Conservation (phyloP, 2,888 invertebrate genomes). For the Drepana falcataria region DNA sequence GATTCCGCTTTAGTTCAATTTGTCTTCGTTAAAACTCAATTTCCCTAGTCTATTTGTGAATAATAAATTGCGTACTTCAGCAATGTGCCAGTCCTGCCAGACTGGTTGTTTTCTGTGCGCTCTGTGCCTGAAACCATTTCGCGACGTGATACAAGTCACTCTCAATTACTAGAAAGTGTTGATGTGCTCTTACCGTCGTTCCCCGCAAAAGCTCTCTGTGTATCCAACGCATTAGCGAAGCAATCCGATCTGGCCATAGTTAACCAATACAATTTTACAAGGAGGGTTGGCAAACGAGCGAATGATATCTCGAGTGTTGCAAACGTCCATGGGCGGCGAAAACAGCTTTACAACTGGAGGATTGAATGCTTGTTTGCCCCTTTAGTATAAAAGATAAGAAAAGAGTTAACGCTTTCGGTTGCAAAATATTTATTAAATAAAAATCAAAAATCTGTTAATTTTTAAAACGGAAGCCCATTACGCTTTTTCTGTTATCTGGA, state of each 20-base stretch:
- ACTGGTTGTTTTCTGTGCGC: constrained; percentile 41
- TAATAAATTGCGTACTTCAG: constrained; percentile 70
- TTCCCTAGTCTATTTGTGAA: constrained; percentile 74
- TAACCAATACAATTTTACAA: background rate
- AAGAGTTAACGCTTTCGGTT: too few relatives aligned
- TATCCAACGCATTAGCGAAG: constrained; percentile 6
- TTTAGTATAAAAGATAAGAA: too few relatives aligned
- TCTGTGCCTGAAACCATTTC: constrained; percentile 47
- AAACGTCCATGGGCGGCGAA: too few relatives aligned
- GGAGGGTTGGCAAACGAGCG: background rate
- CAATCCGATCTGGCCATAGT: background rate
- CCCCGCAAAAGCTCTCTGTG: constrained; percentile 13
- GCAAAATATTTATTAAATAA: too few relatives aligned
- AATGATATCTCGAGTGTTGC: too few relatives aligned
- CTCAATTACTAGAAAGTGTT: constrained; percentile 48
- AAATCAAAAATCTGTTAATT: background rate
- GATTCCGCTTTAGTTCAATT: constrained; percentile 76
- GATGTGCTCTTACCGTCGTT: constrained; percentile 24
- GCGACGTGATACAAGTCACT: constrained; percentile 57
- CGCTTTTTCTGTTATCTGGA: constrained; percentile 33
- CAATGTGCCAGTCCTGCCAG: constrained; percentile 45
- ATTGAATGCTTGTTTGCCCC: too few relatives aligned
- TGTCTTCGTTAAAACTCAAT: constrained; percentile 77
- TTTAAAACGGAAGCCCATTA: constrained; percentile 12
- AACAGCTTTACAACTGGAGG: too few relatives aligned